Evolutionary conservation across 2,797 vertebrate species (phyloP).

Genomic region (Pterois miles): DNA sequence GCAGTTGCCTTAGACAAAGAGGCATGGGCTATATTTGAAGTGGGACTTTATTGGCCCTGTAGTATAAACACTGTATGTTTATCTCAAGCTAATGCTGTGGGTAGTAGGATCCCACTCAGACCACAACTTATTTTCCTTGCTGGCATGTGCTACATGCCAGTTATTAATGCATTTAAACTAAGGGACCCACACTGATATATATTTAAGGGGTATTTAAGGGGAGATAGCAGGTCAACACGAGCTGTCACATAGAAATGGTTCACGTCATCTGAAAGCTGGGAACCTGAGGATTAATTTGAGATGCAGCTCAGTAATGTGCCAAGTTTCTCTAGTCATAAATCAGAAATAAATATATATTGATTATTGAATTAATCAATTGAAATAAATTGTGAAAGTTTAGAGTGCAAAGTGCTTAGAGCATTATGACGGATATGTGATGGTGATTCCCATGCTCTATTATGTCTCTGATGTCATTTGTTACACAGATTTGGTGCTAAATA

Average conservation of each 20-base stretch:
- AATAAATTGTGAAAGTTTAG: neutral
- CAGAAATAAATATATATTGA: neutral
- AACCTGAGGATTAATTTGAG: neutral
- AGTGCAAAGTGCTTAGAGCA: neutral
- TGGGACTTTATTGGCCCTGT: neutral
- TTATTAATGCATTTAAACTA: neutral
- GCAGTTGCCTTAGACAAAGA: slow-evolving; percentile 1
- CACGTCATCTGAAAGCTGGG: no score
- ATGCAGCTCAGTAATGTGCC: neutral
- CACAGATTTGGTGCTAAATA: neutral
- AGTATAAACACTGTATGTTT: slow-evolving; percentile 1
- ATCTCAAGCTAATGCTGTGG: neutral
- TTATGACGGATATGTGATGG: neutral
- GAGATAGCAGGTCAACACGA: no score
- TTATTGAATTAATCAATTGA: neutral
- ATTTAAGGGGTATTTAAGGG: no score
- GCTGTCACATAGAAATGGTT: no score
- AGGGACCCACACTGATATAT: no score
- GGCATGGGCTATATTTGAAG: neutral
- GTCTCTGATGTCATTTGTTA: neutral
- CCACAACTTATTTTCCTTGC: neutral
- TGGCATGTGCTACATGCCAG: neutral
- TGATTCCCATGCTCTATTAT: neutral
- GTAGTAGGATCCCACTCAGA: neutral
- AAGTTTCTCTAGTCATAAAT: neutral